Evolutionary conservation across 2,797 vertebrate genomes (phyloP), one percentile per base, ranked within the genome.

Genomic region (Zalophus californianus): DNA sequence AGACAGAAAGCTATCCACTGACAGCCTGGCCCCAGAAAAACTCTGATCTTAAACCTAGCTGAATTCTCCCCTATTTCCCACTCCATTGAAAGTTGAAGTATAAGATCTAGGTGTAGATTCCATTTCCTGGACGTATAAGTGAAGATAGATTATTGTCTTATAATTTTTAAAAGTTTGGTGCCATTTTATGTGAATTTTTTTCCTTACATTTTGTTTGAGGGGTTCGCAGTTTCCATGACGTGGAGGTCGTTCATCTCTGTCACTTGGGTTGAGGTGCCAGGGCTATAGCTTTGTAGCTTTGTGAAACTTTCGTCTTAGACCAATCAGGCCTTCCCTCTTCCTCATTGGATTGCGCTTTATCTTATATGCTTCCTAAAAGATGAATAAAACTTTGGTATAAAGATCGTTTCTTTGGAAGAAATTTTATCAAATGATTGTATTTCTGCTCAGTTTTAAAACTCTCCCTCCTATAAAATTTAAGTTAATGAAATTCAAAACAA

Each of bases 401-500:
- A 95, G 21, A 80, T 5, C 2, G 35, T 93, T 91, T 75, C 16
- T 92, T 78, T 21, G 44, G 35, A 52, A 95, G 89, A 90, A 94
- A 52, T 15, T 83, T 93, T 96, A 7, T 86, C 15, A 80, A 78
- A 54, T 89, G 23, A 41, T 54, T 92, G 3, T 84, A 60, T 44
- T 80, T 93, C 62, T 91, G 27, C 38, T 75, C 66, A 64, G 32
- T 83, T 86, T 91, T 88, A 4, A 10, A 83, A 73, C 50, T 94
- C 25, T 90, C 14, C 52, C 12, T 96, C 11, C 60, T 85, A 75
- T 86, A 62, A 94, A 72, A 78, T 77, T 68, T 83, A 84, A 73
- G n/a, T 72, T 58, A 83, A 68, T 84, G 29, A 87, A 93, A 93
- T 44, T 75, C 79, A 84, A 86, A 92, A 85, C 6, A 80, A 12